Base-by-base conservation (phyloP, 2,113 vertebrate genomes). In the Atrichornis clamosus region DNA sequence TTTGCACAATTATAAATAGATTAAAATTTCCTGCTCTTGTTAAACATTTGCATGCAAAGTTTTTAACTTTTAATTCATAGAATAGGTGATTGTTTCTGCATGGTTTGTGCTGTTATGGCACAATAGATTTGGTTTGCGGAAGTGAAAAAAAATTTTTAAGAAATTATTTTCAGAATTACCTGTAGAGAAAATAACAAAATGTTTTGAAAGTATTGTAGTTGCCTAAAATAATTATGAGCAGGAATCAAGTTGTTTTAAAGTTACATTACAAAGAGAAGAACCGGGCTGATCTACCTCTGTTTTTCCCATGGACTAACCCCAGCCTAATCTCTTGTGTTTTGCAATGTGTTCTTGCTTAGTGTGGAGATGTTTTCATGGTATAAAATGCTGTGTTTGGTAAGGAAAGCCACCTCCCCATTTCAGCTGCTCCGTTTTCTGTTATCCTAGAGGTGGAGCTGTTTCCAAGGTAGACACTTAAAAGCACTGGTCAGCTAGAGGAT, bases 361-460 rank as follows among this genome's bases (percentile, higher is more conserved):
- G 13, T 30, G 87, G 83, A 95, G 82, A 64, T 78, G 32, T 20
- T 64, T 78, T 65, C 41, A 37, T 84, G 41, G 32, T 60, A 47
- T 39, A 46, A 55, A 80, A 53, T 50, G 8, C 42, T 79, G 17
- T 2, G 22, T 87, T 84, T 76, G 64, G 35, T 69, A 52, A 53
- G 68, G 44, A 24, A 93, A 80, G 35, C 24, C 3, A 2, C 30
- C 9, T 83, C 37, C 39, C n/a, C 1, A 0, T 58, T 95, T 91
- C 76, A 95, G 75, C 53, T 94, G 94, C 19, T n/a, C 26, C 58
- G 12, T 91, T 76, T 93, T 86, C 73, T 94, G 50, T 92, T 95
- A 44, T 53, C 96, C 97, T 96, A 73, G 94, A 97, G 96, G 67
- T 98, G 97, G 96, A 97, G 86, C 95, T 96, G n/a, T 95, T 42